Conservation (phyloP, 2,113 vertebrate species). For the Daphoenositta chrysoptera region DNA sequence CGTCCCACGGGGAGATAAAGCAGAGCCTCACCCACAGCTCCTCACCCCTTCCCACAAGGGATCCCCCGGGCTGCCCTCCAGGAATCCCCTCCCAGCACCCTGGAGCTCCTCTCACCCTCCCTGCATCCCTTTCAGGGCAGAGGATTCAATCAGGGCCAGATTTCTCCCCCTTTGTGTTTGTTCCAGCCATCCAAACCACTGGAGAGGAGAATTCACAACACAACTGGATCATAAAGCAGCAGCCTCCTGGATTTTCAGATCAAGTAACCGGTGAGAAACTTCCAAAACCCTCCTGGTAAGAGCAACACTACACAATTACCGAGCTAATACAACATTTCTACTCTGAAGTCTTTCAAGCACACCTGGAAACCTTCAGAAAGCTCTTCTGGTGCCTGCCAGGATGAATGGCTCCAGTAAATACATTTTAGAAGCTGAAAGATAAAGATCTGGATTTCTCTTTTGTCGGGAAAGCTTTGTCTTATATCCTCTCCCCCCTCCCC, state of each 20-base stretch:
- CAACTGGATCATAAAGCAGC: accelerated
- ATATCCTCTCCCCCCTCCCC: not conserved
- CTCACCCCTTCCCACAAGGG: too few relatives aligned
- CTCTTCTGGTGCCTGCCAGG: not conserved
- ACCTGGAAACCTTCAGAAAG: not conserved
- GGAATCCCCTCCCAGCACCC: not conserved
- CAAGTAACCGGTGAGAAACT: not conserved
- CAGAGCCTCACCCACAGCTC: accelerated
- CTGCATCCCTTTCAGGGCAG: accelerated
- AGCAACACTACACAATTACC: not conserved
- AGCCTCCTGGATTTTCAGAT: not conserved
- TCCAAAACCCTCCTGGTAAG: not conserved
- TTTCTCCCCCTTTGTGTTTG: not conserved
- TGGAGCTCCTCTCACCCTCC: not conserved
- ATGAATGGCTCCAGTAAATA: not conserved
- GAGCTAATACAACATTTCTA: not conserved
- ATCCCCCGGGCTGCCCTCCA: not conserved
- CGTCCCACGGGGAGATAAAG: accelerated
- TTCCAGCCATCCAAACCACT: not conserved
- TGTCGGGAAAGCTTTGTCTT: constrained; percentile 2
- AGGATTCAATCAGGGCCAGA: accelerated
- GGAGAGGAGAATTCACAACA: not conserved
- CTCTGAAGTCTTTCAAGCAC: not conserved
- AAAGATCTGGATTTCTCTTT: not conserved
- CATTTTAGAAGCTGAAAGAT: not conserved